Evolutionary conservation across 1,140 invertebrate genomes (phyloP), one percentile per base, ranked within the genome.

Genomic region (Colletes gigas): DNA sequence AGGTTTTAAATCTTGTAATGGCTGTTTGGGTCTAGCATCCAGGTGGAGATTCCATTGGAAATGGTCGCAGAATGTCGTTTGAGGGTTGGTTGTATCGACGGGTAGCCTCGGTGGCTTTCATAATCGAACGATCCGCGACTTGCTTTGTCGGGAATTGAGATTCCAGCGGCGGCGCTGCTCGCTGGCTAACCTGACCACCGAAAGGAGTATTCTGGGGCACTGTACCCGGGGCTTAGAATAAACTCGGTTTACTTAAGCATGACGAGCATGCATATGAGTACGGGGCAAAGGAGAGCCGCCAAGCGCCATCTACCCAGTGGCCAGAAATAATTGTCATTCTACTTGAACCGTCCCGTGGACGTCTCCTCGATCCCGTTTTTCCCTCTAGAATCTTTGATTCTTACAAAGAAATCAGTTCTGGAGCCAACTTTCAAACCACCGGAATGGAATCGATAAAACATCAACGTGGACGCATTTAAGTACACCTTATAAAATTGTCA

Each of bases 261-360:
- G 90, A 91, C 90, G 88, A 82, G 91, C 90, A 91, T 92, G 90
- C 90, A 90, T 91, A 91, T 89, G 85, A 90, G 89, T 85, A 83
- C 81, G 83, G 82, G 84, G 85, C 86, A 88, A 89, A 91, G 90
- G 90, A 86, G 89, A 86, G 87, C 85, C 89, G 90, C 86, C 88
- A 90, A 91, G 90, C 88, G 90, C 90, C 90, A 90, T 90, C 88
- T 90, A 91, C 88, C 86, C 88, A 89, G 90, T 89, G 89, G 89
- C 89, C 87, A 87, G 89, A 89, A 89, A 91, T 90, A 91, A 92
- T 93, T 92, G 91, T 92, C 90, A 92, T 92, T 92, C 88, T 83
- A 86, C 79, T 84, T 79, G 78, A 72, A 85, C 62, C 78, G 76
- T 30, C 30, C 44, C 15, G 15, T 15, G 17, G 30, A 57, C 57